Evolutionary conservation across 1,140 invertebrate genomes (phyloP), one percentile per base, ranked within the genome.

Genomic region (Antheraea mylitta): DNA sequence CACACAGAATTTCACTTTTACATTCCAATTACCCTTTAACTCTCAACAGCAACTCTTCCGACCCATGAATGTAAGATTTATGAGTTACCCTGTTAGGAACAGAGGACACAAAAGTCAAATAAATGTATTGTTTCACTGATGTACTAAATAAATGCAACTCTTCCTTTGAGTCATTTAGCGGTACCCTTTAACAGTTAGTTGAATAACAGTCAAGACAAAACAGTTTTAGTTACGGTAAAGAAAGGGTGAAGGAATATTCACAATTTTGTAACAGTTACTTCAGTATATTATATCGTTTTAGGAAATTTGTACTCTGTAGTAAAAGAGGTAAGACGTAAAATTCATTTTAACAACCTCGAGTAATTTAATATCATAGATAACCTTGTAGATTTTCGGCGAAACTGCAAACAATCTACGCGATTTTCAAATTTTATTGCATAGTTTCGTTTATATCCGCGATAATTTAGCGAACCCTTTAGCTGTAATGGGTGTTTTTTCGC

Each of bases 1-100:
- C 68, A 81, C 78, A 79, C 70, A 70, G 71, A 78, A 83, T 89
- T 88, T 88, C 89, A 89, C 88, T 89, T 90, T 89, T 88, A 87
- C 77, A 83, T 82, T 77, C 79, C 88, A 87, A 91, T 89, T 91
- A 88, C 83, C 75, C 85, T 80, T 87, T 85, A 82, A 78, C 66
- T 63, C 13, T 74, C 74, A 76, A 73, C 62, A 53, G 48, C 64
- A 69, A 80, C 78, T 78, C 81, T 80, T 86, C 83, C 71, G 76
- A 58, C n/a, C 58, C 66, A 38, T 74, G 66, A 74, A 77, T 77
- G 75, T 67, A 72, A 68, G 78, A 89, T 89, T 89, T 89, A 87
- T 86, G 87, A 70, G 38, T 73, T 64, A 53, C 69, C 76, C 72
- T 73, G 71, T 76, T 85, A 82, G 75, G 80, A 81, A 77, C 78